Conservation (phyloP, 2,888 invertebrate genomes). For the Nymphalis urticae region DNA sequence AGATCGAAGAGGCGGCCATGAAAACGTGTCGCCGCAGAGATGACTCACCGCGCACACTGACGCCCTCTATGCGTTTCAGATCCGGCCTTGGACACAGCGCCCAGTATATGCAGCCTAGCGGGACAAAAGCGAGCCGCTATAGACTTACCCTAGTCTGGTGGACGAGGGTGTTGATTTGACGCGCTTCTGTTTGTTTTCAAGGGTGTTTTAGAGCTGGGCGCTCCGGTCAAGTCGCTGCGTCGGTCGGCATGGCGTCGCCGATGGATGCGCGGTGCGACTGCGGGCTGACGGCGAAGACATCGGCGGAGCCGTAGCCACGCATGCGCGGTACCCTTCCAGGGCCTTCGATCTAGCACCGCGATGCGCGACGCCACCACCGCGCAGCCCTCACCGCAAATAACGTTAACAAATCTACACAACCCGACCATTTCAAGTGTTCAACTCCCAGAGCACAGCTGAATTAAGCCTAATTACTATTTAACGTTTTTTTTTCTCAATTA, state of each 20-base stretch:
- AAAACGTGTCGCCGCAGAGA: conserved; percentile 75
- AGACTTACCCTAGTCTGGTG: conserved; percentile 69
- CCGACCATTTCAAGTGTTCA: conserved; percentile 58
- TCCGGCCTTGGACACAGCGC: conserved; percentile 62
- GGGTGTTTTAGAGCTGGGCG: conserved; percentile 65
- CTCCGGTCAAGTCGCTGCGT: conserved; percentile 72
- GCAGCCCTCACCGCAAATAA: conserved; percentile 73
- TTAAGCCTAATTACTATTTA: conserved; percentile 51
- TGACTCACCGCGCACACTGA: conserved; percentile 75
- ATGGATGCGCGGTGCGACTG: conserved; percentile 73
- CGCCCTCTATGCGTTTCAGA: conserved; percentile 56
- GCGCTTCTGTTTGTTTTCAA: conserved; percentile 56
- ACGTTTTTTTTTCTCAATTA: conserved; percentile 39
- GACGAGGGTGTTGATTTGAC: conserved; percentile 53
- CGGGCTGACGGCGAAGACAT: conserved; percentile 62
- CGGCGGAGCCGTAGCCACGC: conserved; percentile 57
- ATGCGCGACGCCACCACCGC: conserved; percentile 63
- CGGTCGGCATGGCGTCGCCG: conserved; percentile 73
- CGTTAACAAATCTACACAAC: conserved; percentile 63
- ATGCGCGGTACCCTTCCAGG: conserved; percentile 59
- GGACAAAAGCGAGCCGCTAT: conserved; percentile 44
- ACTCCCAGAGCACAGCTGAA: conserved; percentile 52
- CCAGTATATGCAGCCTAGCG: conserved; percentile 41
- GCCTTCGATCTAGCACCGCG: conserved; percentile 74
- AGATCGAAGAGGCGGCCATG: conserved; percentile 76